phyloP scores from a whole-genome alignment of 2,113 vertebrate genomes.

The Ginglymostoma cirratum region DNA sequence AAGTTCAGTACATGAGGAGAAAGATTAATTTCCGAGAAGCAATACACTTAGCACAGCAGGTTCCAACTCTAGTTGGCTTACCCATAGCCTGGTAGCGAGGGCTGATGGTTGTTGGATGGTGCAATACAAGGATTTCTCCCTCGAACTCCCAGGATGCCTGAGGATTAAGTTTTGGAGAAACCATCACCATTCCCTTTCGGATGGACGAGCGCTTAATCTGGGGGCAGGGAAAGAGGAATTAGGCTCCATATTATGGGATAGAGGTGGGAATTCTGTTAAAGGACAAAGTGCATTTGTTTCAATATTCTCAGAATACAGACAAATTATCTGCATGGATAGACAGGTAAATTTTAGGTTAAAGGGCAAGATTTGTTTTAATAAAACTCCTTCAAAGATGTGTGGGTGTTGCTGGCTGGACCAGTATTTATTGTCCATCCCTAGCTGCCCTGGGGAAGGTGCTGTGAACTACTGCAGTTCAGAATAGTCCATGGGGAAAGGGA shows the following conservation, averaged over 20 bases:
- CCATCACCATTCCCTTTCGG: conserved; percentile 98
- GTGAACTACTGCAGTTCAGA: too few species aligned
- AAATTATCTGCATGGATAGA: not conserved
- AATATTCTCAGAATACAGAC: not conserved
- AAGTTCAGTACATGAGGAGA: not conserved
- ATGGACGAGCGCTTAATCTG: conserved; percentile 97
- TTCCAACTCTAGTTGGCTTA: conserved; percentile 47
- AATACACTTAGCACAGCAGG: not conserved
- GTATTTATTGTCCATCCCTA: too few species aligned
- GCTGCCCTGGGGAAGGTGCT: too few species aligned
- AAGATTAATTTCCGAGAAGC: not conserved
- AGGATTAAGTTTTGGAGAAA: conserved; percentile 84
- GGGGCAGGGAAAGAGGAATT: conserved; percentile 32
- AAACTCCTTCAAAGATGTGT: too few species aligned
- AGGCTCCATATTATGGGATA: not conserved
- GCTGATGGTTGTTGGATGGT: conserved; percentile 95
- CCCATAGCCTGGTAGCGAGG: conserved; percentile 97
- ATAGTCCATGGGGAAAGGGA: not conserved
- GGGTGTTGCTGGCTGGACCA: too few species aligned
- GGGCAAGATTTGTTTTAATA: not conserved
- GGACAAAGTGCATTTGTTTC: not conserved
- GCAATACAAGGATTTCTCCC: conserved; percentile 91
- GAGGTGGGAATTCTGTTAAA: not conserved
- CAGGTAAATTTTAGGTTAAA: not conserved
- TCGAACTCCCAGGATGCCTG: conserved; percentile 98